Evolutionary conservation across 2,113 vertebrate genomes (phyloP), one percentile per base, ranked within the genome.

Genomic region (Callocephalon fimbriatum): DNA sequence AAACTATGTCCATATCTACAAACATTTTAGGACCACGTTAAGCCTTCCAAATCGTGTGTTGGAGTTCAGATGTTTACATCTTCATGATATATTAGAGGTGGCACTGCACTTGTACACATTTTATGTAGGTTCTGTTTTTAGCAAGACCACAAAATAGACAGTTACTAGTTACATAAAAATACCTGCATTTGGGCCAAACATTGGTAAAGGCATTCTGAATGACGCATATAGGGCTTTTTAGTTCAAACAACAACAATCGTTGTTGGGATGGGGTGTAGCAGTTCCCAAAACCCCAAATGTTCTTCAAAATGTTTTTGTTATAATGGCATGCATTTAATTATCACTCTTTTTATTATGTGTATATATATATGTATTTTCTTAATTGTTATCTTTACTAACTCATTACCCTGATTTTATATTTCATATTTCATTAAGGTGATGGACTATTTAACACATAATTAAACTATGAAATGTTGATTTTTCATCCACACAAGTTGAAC

Each of bases 41-140:
- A 84, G 15, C 63, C 32, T 80, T 45, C 17, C 40, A 94, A 96
- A 80, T 65, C 15, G 10, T 12, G 29, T 3, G 2, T 47, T 84
- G 50, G 22, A 20, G 42, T 88, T n/a, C 6, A 38, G 18, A 63
- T 59, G 59, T 96, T 97, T 95, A 50, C 56, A 15, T 54, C 45
- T 74, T 63, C 31, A 7, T 29, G 51, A 59, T 75, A 38, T 59
- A 15, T 71, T 56, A 83, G 35, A 71, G 67, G 79, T 92, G 68
- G 54, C 50, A n/a, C 47, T 80, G 65, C 45, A 47, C 38, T 86
- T 80, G 38, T 27, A 74, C 35, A 25, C 10, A 27, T 54, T 90
- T 89, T 67, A 29, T 89, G 89, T 45, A 91, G 65, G 54, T 91
- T 93, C 94, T 97, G 80, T 92, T 96, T 96, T 95, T 96, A 97